phyloP scores from a whole-genome alignment of 2,797 vertebrate species.

The Phalanger gymnotis region DNA sequence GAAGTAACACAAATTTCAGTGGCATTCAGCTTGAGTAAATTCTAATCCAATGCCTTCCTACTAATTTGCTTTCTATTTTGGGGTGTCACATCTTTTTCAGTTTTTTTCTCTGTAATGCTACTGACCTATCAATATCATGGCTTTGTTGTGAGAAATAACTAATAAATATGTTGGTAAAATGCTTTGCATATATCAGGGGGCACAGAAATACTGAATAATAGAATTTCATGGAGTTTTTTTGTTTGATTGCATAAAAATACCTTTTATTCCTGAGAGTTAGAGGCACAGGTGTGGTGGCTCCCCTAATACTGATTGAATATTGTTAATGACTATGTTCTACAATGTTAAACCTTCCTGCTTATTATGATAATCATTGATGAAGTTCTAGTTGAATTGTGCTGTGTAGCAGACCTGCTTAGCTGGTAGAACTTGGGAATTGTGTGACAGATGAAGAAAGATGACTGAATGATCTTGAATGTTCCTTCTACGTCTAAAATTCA shows the following conservation, averaged over 20 bases:
- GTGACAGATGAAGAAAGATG: constrained; percentile 19
- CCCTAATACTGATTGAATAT: neutral
- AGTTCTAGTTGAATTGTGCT: neutral
- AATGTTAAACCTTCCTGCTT: neutral
- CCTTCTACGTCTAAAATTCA: neutral
- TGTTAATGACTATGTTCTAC: neutral
- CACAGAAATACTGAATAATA: neutral
- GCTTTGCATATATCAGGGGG: neutral
- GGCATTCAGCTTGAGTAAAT: constrained; percentile 1
- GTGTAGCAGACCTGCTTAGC: neutral
- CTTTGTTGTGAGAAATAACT: constrained; percentile 1
- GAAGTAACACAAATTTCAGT: constrained; percentile 13
- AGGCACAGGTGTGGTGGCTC: neutral
- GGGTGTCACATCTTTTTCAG: constrained; percentile 33
- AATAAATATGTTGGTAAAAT: neutral
- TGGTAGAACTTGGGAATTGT: constrained; percentile 28
- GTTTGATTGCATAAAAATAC: neutral
- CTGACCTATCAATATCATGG: neutral
- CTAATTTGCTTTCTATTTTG: constrained; percentile 38
- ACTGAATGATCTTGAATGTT: neutral
- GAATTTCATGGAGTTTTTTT: neutral
- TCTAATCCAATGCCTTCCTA: constrained; percentile 4
- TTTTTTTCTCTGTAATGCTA: constrained; percentile 25
- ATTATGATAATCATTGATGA: neutral
- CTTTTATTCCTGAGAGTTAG: constrained; percentile 27